These are phyloP conservation scores for Gadopsis marmoratus DNA, from an alignment of 2,797 vertebrate genomes.

Conservation along the genomic window DNA sequence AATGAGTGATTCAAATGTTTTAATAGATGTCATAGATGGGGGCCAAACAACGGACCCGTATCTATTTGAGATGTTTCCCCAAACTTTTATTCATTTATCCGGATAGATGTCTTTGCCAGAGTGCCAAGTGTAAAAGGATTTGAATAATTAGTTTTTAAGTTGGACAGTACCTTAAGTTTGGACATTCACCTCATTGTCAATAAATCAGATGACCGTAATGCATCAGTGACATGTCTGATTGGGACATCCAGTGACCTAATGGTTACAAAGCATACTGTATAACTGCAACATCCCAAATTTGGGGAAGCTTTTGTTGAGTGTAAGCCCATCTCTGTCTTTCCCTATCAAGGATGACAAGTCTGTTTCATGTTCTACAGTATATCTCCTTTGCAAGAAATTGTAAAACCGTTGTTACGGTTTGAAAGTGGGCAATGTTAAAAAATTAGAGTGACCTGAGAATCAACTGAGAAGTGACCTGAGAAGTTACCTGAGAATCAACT, in stretches of 20 bases:
- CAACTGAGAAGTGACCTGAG: no score
- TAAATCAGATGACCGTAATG: constrained; percentile 5
- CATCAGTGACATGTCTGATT: background rate
- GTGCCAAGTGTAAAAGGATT: background rate
- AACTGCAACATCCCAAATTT: background rate
- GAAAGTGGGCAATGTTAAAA: background rate
- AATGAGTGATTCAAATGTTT: constrained; percentile 56
- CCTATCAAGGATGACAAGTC: background rate
- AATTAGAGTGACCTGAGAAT: background rate
- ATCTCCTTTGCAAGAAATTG: background rate
- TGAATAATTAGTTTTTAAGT: background rate
- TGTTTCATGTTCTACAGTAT: constrained; percentile 5
- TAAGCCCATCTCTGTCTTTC: background rate
- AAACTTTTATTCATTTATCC: constrained; percentile 13
- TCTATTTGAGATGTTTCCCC: constrained; percentile 28
- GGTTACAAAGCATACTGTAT: background rate
- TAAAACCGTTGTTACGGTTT: background rate
- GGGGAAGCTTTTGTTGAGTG: background rate
- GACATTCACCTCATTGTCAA: background rate
- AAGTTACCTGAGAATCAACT: no score
- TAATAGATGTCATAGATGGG: constrained; percentile 42
- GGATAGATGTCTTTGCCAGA: constrained; percentile 9
- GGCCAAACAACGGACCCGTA: constrained; percentile 58
- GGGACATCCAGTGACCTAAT: background rate
- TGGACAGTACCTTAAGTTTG: background rate